These are phyloP conservation scores for Scaeva pyrastri DNA, from an alignment of 2,888 invertebrate genomes.

Conservation along the genomic window DNA sequence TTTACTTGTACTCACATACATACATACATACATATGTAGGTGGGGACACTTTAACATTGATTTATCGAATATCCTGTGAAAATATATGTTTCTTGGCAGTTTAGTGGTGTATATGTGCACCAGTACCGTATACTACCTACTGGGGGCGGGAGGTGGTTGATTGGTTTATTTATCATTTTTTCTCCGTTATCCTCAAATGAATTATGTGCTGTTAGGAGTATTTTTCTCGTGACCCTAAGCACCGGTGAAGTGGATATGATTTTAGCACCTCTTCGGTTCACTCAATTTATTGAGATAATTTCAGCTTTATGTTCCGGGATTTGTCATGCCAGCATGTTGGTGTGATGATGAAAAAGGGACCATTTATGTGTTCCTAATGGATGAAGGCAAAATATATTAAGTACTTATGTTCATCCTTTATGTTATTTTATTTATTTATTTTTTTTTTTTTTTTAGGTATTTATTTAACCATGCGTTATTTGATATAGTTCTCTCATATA, in stretches of 20 bases:
- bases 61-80: slow-evolving; percentile 67
- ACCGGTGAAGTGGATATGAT: slow-evolving; percentile 60
- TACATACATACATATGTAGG: neutral
- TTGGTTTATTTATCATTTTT: slow-evolving; percentile 75
- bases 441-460: neutral
- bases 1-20: neutral
- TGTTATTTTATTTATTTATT: slow-evolving; percentile 1
- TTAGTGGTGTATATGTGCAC: slow-evolving; percentile 37
- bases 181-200: slow-evolving; percentile 43
- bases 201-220: slow-evolving; percentile 57
- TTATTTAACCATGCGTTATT: neutral
- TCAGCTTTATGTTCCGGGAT: slow-evolving; percentile 33
- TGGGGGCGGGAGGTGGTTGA: slow-evolving; percentile 49
- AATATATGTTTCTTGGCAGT: slow-evolving; percentile 71
- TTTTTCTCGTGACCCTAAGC: slow-evolving; percentile 43
- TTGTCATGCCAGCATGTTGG: slow-evolving; percentile 35
- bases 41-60: slow-evolving; percentile 69
- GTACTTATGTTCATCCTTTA: slow-evolving; percentile 14
- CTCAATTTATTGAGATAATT: slow-evolving; percentile 63
- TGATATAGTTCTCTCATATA: neutral
- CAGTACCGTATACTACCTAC: neutral
- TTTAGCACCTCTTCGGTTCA: slow-evolving; percentile 62
- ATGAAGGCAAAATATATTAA: slow-evolving; percentile 4
- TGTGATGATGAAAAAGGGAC: slow-evolving; percentile 32
- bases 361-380: slow-evolving; percentile 27